These are phyloP conservation scores for Centropristis striata DNA, from an alignment of 2,113 vertebrate species.

Conservation along the genomic window DNA sequence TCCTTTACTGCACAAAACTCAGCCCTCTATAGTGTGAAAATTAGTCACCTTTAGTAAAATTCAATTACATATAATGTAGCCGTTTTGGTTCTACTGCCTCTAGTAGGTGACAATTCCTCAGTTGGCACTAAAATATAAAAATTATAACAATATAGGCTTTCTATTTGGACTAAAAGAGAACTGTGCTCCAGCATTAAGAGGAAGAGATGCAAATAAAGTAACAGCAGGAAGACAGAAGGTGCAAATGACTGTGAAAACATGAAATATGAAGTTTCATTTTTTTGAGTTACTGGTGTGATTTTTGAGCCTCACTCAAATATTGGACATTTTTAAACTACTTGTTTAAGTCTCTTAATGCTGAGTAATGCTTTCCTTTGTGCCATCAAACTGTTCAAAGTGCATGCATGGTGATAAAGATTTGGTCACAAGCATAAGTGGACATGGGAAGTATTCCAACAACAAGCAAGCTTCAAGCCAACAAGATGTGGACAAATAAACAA, in stretches of 20 bases:
- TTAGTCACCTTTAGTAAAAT: background rate
- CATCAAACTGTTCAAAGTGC: constrained; percentile 45
- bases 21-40: background rate
- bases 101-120: background rate
- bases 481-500: too few relatives aligned
- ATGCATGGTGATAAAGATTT: constrained; percentile 37
- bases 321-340: background rate
- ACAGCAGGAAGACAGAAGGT: constrained; percentile 10
- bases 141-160: background rate
- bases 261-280: background rate
- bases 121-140: constrained; percentile 28
- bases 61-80: too few relatives aligned
- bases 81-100: background rate
- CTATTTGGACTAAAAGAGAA: background rate
- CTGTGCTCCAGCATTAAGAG: background rate
- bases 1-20: background rate
- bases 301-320: background rate
- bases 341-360: background rate
- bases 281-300: background rate
- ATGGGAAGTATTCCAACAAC: constrained; percentile 27
- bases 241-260: background rate
- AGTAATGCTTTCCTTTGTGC: constrained; percentile 8
- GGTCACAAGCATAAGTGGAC: constrained; percentile 28
- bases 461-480: background rate
- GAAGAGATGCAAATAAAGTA: background rate